Conservation (phyloP, 2,888 invertebrate species). For the Ametastegia equiseti region DNA sequence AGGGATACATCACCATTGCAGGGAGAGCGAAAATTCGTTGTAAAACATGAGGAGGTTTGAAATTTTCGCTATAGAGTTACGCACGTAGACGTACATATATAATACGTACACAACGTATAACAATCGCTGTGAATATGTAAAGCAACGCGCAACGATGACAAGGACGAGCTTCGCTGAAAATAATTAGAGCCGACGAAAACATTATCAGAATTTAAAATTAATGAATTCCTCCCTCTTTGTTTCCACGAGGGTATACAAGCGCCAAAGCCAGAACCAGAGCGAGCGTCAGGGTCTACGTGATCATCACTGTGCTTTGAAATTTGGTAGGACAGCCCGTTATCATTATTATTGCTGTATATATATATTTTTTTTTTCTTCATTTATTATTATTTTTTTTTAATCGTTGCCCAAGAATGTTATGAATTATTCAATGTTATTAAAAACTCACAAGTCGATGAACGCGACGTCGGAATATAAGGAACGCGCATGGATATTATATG, state of each 20-base stretch:
- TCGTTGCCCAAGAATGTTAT: neutral
- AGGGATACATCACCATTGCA: too few species aligned
- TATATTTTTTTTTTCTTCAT: too few species aligned
- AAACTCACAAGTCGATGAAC: neutral
- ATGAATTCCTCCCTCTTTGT: conserved; percentile 36
- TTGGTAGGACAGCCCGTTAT: conserved; percentile 15
- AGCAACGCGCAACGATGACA: conserved; percentile 7
- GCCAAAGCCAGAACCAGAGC: neutral
- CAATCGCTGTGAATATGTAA: neutral
- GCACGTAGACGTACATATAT: neutral
- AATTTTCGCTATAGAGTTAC: too few species aligned
- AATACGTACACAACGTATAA: neutral
- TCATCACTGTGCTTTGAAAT: conserved; percentile 11
- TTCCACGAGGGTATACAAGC: neutral
- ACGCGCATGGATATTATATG: neutral
- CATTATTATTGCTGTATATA: too few species aligned
- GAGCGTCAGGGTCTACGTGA: conserved; percentile 3
- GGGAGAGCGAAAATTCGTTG: too few species aligned
- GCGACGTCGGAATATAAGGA: neutral
- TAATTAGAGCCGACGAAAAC: conserved; percentile 12
- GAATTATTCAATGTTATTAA: conserved; percentile 36
- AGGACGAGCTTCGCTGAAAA: neutral
- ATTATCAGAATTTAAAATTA: conserved; percentile 37
- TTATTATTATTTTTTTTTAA: neutral
- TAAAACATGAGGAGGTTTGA: neutral